Conservation (phyloP, 2,113 vertebrate species). For the Elephas maximus region DNA sequence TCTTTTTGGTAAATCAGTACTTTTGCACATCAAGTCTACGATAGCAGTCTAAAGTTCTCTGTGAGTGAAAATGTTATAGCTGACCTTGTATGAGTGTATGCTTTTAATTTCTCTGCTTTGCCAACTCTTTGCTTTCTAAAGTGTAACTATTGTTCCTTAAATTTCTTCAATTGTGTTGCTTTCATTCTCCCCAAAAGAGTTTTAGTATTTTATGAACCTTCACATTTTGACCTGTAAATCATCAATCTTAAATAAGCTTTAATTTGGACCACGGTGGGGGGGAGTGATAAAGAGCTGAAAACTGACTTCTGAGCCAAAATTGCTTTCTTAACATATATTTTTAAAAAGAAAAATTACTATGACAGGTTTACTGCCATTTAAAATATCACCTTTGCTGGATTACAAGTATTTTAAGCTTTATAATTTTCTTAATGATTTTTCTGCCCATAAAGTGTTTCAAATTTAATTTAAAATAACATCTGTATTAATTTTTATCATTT, state of each 20-base stretch:
- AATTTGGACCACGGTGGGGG: background rate
- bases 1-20: background rate
- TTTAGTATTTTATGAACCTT: background rate
- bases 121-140: background rate
- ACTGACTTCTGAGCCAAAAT: constrained; percentile 79
- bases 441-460: constrained; percentile 46
- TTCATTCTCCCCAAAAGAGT: constrained; percentile 47
- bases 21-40: background rate
- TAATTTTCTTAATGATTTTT: constrained; percentile 79
- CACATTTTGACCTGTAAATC: constrained; percentile 65
- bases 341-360: constrained; percentile 66
- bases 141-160: background rate
- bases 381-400: constrained; percentile 67
- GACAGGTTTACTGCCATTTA: constrained; percentile 78
- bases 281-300: constrained; percentile 36
- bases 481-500: constrained; percentile 79
- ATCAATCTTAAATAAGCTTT: constrained; percentile 59
- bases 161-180: background rate
- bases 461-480: constrained; percentile 72
- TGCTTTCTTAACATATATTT: constrained; percentile 74
- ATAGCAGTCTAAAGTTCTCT: background rate
- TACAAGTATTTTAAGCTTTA: constrained; percentile 70
- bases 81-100: background rate
- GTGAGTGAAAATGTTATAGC: background rate
- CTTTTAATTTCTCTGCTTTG: constrained; percentile 4